Base-by-base conservation (phyloP, 2,113 vertebrate species). In the Lipophrys pholis region DNA sequence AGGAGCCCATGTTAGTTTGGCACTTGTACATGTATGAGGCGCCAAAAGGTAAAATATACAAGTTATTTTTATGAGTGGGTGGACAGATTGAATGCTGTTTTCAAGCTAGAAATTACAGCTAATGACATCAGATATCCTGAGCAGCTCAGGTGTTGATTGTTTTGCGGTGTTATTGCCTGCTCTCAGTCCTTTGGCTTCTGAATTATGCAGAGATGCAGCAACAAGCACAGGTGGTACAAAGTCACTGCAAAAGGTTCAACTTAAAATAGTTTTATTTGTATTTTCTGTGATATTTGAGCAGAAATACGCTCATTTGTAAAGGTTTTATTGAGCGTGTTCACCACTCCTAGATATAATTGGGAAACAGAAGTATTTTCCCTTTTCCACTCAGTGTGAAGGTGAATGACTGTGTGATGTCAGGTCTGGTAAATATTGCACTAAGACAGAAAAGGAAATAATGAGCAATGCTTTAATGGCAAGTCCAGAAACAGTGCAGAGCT, bases 381-480 rank as follows among this genome's bases (percentile, higher is more conserved):
- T 40, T 71, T 80, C 57, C 68, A 46, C 15, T 76, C 50, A 36
- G 67, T 21, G 52, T 51, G 42, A 16, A 54, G 39, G 39, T 12
- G 15, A 72, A 69, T 21, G 50, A 54, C 61, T 56, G 45, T 40
- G 57, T 61, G 54, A 68, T 56, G 73, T 72, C 35, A 51, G 17
- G 17, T 74, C 68, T 74, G 51, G 51, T 63, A 65, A 73, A 64
- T 50, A 50, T 62, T 30, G 36, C 67, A 43, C 64, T 30, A 45
- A 57, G 35, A 49, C 3, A 45, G 69, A 82, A 83, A 81, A 68
- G 62, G 60, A 62, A 78, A 74, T 74, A 75, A 76, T 79, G 11
- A 7, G 42, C 45, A 59, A 43, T 40, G 40, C 40, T 69, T 55
- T 75, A 78, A 82, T 83, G 88, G 84, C 87, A 88, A 86, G 35